A percentile compares a stretch with the other conserved stretches of the same genome.
phyloP scores from a whole-genome alignment of 2,888 invertebrate genomes.

The Brachycybe producta region DNA sequence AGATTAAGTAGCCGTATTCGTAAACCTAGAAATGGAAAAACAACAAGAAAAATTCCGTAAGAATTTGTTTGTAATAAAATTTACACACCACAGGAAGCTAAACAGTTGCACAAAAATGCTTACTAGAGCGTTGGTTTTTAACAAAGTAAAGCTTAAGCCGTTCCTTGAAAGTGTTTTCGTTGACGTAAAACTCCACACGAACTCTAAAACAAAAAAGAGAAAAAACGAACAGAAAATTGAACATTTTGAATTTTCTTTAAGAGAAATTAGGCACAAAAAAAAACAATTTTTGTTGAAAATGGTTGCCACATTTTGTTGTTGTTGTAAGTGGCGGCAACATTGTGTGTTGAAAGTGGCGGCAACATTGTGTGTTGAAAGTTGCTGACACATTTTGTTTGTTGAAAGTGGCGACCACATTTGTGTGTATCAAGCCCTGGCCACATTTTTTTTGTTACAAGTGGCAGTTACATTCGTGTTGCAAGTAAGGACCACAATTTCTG shows the following conservation, averaged over 20 bases:
- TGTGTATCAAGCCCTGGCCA: too few relatives aligned
- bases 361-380: too few relatives aligned
- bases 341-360: background rate
- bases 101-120: too few relatives aligned
- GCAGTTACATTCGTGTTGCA: too few relatives aligned
- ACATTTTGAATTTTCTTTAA: background rate
- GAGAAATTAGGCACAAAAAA: background rate
- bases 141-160: slow-evolving; percentile 97
- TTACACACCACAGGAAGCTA: too few relatives aligned
- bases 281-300: background rate
- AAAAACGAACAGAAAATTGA: slow-evolving; percentile 15
- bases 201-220: slow-evolving; percentile 64
- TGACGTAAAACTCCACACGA: slow-evolving; percentile 97
- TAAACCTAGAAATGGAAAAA: slow-evolving; percentile 59
- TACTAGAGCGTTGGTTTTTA: slow-evolving; percentile 98
- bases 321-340: background rate
- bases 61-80: too few relatives aligned
- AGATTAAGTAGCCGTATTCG: slow-evolving; percentile 95
- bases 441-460: too few relatives aligned
- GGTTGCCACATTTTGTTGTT: background rate
- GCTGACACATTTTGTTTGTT: too few relatives aligned
- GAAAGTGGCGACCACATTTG: too few relatives aligned
- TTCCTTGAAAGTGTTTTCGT: slow-evolving; percentile 98
- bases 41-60: background rate
- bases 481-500: too few relatives aligned